These are phyloP conservation scores for Tetrapedia diversipes DNA, from an alignment of 2,888 invertebrate species.

Conservation along the genomic window DNA sequence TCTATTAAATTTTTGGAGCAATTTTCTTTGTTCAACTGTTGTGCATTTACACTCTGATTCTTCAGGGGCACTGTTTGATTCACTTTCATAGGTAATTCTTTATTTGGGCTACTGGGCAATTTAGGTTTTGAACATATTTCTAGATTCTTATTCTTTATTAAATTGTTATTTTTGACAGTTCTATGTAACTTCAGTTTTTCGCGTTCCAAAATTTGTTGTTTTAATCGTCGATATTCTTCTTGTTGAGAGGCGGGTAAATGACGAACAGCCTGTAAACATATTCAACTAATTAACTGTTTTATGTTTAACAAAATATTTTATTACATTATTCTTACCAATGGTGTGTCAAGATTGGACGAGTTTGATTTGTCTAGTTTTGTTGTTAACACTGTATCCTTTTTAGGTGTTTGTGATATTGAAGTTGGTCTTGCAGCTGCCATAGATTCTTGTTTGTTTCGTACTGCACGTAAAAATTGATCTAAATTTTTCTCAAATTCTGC, in stretches of 20 bases:
- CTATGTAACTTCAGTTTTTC: constrained; percentile 74
- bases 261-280: constrained; percentile 79
- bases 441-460: constrained; percentile 77
- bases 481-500: constrained; percentile 80
- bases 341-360: constrained; percentile 65
- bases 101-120: constrained; percentile 10
- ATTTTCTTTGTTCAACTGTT: constrained; percentile 42
- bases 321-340: constrained; percentile 63
- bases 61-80: constrained; percentile 27
- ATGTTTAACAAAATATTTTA: constrained; percentile 1
- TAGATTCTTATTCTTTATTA: constrained; percentile 20
- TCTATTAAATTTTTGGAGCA: constrained; percentile 30
- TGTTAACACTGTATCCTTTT: constrained; percentile 42
- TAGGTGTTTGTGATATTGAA: constrained; percentile 23
- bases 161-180: constrained; percentile 53
- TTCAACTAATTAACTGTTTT: constrained; percentile 14
- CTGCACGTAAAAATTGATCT: constrained; percentile 78
- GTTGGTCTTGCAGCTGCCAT: constrained; percentile 56
- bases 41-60: constrained; percentile 19
- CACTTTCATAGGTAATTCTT: constrained; percentile 26
- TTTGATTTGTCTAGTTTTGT: constrained; percentile 26
- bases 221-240: constrained; percentile 82
- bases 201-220: constrained; percentile 79
- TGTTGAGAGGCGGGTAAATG: constrained; percentile 81
- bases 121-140: constrained; percentile 23